Conservation (phyloP, 2,113 vertebrate species). For the Brachyhypopomus occidentalis region DNA sequence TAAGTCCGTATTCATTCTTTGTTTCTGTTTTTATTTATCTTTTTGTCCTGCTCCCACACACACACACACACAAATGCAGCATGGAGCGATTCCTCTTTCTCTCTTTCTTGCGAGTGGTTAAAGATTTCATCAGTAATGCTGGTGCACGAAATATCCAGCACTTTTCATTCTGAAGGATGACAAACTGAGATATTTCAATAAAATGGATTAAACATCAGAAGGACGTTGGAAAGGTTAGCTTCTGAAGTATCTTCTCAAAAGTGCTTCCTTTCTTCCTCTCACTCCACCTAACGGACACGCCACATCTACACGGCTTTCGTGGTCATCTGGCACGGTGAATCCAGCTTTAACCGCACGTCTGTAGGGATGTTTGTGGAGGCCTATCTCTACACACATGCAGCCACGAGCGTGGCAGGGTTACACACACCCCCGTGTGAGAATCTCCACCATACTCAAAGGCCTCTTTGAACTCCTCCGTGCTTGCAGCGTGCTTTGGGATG, state of each 20-base stretch:
- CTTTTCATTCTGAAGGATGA: too few species aligned
- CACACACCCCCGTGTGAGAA: not conserved
- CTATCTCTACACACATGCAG: not conserved
- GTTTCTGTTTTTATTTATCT: not conserved
- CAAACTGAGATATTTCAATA: too few species aligned
- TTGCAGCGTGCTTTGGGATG: not conserved
- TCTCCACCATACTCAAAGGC: not conserved
- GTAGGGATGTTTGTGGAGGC: not conserved
- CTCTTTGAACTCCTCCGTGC: constrained; percentile 19
- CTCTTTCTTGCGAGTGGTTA: too few species aligned
- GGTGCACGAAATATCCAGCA: too few species aligned
- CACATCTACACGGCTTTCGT: not conserved
- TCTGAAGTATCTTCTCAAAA: too few species aligned
- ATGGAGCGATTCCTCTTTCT: not conserved
- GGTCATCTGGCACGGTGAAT: not conserved
- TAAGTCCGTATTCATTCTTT: too few species aligned
- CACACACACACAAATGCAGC: not conserved
- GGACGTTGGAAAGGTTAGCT: too few species aligned
- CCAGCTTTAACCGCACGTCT: too few species aligned
- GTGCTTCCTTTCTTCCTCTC: too few species aligned
- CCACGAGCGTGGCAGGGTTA: not conserved
- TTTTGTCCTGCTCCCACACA: not conserved
- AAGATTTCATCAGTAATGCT: too few species aligned
- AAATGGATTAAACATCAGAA: too few species aligned
- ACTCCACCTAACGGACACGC: too few species aligned